Evolutionary conservation across 2,888 invertebrate genomes (phyloP).

Genomic region (Phrixothrix hirtus): DNA sequence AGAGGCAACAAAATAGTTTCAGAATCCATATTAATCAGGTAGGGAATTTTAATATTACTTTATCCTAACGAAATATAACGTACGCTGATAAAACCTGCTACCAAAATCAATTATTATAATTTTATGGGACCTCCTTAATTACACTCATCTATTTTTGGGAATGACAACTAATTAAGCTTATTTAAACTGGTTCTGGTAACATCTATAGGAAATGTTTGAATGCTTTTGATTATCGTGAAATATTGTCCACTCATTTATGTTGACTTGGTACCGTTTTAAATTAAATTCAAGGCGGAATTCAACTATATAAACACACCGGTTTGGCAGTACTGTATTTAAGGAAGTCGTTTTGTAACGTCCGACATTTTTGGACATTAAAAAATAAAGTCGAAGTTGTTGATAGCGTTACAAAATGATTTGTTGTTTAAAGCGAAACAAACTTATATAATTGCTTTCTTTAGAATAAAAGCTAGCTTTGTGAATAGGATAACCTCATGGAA

Average conservation of each 20-base stretch:
- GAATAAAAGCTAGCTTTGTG: too few relatives aligned
- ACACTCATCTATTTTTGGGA: slow-evolving; percentile 31
- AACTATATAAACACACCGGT: slow-evolving; percentile 9
- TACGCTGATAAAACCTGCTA: slow-evolving; percentile 30
- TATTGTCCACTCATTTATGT: slow-evolving; percentile 27
- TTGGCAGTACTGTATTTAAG: not conserved
- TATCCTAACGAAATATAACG: slow-evolving; percentile 13
- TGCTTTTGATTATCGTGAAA: slow-evolving; percentile 25
- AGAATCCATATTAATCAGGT: too few relatives aligned
- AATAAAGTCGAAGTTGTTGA: not conserved
- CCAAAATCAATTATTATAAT: slow-evolving; percentile 33
- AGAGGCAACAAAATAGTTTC: too few relatives aligned
- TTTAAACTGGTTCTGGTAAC: slow-evolving; percentile 29
- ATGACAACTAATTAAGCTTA: slow-evolving; percentile 32
- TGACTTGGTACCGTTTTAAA: slow-evolving; percentile 24
- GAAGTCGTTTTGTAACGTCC: not conserved
- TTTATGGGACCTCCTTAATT: slow-evolving; percentile 33
- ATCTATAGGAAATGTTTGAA: slow-evolving; percentile 30
- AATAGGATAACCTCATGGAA: too few relatives aligned
- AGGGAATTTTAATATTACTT: too few relatives aligned
- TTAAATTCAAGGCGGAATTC: slow-evolving; percentile 19
- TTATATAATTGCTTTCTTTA: too few relatives aligned
- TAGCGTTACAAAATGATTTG: too few relatives aligned
- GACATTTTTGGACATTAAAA: not conserved
- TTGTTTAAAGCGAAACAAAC: too few relatives aligned